Base-by-base conservation (phyloP, 1,140 invertebrate genomes). In the Melanaphis sacchari region DNA sequence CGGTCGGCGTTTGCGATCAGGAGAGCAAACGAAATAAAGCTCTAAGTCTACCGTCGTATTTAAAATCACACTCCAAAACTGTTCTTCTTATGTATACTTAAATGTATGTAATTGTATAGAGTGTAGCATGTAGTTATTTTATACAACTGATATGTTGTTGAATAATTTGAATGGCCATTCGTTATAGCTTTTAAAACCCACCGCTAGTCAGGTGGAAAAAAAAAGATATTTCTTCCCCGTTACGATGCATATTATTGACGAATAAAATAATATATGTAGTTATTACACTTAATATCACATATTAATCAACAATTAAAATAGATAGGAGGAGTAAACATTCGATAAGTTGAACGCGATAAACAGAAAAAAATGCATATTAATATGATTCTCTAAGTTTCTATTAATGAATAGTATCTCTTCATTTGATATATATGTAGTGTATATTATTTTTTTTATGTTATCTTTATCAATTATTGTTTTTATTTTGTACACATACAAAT, bases 91-190 rank as follows among this genome's bases (percentile, higher is more conserved):
- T 15, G 31, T n/a, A 18, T 76, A n/a, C 9, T n/a, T 15, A 15
- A 5, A 59, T 59, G 3, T 24, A 66, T 76, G 54, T 31, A 31
- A n/a, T n/a, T 18, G n/a, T 52, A 8, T 40, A 54, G 46, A 54
- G 22, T 76, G 9, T 41, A 11, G 24, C 26, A 15, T 40, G 54
- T 18, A 54, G 49, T 92, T 9, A 49, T 82, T 82, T 92, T 92
- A 92, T 49, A 81, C 21, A 81, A 43, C 91, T 43, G 43, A 92
- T 76, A 76, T 92, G 82, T 82, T 82, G n/a, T 43, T 36, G 76
- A 92, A 92, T 40, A 54, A 66, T 26, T 91, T 31, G 26, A 76
- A 38, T 66, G 90, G 15, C 41, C n/a, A 46, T 91, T 81, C 22
- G 41, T 46, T 81, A 82, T 9, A 41, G 11, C 36, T 18, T 18